Evolutionary conservation across 2,888 invertebrate genomes (phyloP).

Genomic region (Neoscelio sp.): DNA sequence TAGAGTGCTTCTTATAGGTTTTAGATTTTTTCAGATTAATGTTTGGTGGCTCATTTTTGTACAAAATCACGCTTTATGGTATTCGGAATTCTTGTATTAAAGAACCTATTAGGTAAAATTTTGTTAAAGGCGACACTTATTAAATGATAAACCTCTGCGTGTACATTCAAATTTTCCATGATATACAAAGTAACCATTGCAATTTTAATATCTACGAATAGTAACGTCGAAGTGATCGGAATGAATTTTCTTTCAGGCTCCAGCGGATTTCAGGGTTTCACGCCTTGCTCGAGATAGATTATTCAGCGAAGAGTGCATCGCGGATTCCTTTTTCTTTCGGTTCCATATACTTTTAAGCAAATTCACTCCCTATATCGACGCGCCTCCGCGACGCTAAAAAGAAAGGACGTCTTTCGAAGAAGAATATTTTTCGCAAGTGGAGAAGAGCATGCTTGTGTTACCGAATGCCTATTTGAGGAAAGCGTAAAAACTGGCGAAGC

Average conservation of each 20-base stretch:
- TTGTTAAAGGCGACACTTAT: background rate
- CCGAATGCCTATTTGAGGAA: slow-evolving; percentile 59
- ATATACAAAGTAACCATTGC: slow-evolving; percentile 45
- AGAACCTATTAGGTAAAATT: too few relatives aligned
- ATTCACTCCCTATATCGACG: slow-evolving; percentile 69
- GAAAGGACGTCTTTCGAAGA: slow-evolving; percentile 66
- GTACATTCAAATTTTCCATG: slow-evolving; percentile 20
- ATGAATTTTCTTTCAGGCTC: slow-evolving; percentile 68
- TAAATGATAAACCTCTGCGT: background rate
- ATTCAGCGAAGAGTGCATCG: slow-evolving; percentile 69
- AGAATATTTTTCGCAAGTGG: slow-evolving; percentile 64
- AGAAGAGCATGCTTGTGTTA: slow-evolving; percentile 69
- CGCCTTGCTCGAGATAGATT: slow-evolving; percentile 66
- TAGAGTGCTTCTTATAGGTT: too few relatives aligned
- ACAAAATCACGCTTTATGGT: too few relatives aligned
- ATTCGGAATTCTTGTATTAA: too few relatives aligned
- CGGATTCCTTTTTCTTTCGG: slow-evolving; percentile 67
- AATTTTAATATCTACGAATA: slow-evolving; percentile 58
- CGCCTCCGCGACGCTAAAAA: slow-evolving; percentile 66
- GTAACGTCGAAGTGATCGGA: slow-evolving; percentile 62
- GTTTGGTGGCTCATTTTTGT: too few relatives aligned
- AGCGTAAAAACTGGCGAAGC: slow-evolving; percentile 64
- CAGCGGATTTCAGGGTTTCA: slow-evolving; percentile 67
- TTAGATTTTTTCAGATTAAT: too few relatives aligned
- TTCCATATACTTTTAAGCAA: slow-evolving; percentile 70